phyloP scores from a whole-genome alignment of 2,113 vertebrate genomes.

The Urocolius indicus region DNA sequence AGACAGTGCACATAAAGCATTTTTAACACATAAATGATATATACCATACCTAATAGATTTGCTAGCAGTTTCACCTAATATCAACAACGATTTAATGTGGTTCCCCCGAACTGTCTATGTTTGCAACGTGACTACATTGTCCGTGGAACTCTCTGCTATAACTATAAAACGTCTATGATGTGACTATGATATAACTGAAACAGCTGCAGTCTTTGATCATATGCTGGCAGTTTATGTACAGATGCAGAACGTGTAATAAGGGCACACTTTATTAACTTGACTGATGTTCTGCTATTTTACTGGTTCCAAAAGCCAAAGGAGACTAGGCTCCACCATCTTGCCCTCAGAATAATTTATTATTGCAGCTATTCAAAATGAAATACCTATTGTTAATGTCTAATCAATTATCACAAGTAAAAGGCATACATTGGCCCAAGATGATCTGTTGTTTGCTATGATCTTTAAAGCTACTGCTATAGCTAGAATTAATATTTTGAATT shows the following conservation, averaged over 20 bases:
- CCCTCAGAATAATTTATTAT: conserved; percentile 30
- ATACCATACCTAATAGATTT: not conserved
- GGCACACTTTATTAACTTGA: conserved; percentile 68
- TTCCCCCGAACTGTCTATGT: not conserved
- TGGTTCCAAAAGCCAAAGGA: conserved; percentile 38
- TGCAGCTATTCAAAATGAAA: conserved; percentile 31
- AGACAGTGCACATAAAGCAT: not conserved
- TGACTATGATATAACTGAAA: conserved; percentile 15
- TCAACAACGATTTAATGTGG: not conserved
- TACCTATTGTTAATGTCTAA: conserved; percentile 34
- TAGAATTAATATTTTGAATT: not conserved
- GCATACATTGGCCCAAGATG: not conserved
- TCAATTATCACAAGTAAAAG: conserved; percentile 17
- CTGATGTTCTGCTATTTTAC: conserved; percentile 60
- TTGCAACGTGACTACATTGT: not conserved
- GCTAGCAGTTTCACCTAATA: not conserved
- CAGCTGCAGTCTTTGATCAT: conserved; percentile 57
- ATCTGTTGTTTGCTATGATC: not conserved
- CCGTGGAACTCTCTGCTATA: not conserved
- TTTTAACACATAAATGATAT: not conserved
- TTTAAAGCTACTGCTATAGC: not conserved
- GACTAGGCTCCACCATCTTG: not conserved
- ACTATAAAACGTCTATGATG: not conserved
- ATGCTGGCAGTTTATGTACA: not conserved
- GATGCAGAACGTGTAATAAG: conserved; percentile 34